These are phyloP conservation scores for Tenodera sinensis DNA, from an alignment of 2,888 invertebrate genomes.

Conservation along the genomic window DNA sequence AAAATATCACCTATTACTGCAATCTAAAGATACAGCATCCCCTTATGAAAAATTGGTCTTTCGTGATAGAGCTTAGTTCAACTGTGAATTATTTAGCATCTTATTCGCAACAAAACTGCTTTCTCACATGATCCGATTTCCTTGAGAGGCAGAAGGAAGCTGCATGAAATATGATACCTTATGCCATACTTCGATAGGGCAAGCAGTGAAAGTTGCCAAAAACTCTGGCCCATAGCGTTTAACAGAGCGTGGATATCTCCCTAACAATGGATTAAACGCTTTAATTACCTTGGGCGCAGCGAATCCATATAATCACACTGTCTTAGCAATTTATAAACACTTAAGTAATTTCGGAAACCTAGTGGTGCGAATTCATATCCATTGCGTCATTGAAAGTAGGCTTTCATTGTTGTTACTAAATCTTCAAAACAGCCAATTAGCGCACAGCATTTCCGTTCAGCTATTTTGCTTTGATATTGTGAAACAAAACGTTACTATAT, in stretches of 20 bases:
- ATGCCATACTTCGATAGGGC: background rate
- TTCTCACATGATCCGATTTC: background rate
- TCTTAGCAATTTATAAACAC: background rate
- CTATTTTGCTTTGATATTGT: too few species aligned
- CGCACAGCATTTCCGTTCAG: too few species aligned
- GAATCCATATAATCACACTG: background rate
- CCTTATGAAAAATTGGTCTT: background rate
- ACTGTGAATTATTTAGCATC: background rate
- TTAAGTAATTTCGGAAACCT: background rate
- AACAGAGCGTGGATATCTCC: background rate
- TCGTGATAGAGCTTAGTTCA: background rate
- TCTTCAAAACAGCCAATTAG: too few species aligned
- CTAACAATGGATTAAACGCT: background rate
- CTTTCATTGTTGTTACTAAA: too few species aligned
- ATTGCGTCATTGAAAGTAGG: too few species aligned
- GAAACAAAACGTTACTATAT: too few species aligned
- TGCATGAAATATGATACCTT: background rate
- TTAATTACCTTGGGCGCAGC: background rate
- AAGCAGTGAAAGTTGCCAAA: background rate
- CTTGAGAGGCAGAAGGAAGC: background rate
- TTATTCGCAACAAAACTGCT: background rate
- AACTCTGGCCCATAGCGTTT: background rate
- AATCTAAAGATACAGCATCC: background rate
- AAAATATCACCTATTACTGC: background rate
- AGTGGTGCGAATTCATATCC: too few species aligned